Conservation (phyloP, 2,888 invertebrate species). For the Callyntrura sp. region DNA sequence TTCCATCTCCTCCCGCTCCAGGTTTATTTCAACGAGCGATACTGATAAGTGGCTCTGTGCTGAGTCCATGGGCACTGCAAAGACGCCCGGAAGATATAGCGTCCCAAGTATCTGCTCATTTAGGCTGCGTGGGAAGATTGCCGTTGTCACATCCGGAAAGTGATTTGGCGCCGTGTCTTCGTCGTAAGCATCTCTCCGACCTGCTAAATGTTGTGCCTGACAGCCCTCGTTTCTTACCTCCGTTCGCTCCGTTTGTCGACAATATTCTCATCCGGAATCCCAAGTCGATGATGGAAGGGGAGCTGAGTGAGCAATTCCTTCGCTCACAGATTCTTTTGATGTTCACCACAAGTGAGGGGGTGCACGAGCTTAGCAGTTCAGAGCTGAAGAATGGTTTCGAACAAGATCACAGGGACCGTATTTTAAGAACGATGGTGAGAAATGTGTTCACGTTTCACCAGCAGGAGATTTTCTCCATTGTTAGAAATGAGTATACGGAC, state of each 20-base stretch:
- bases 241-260: constrained; percentile 83
- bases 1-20: constrained; percentile 85
- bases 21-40: constrained; percentile 96
- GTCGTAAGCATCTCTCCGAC: constrained; percentile 87
- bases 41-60: constrained; percentile 94
- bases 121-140: constrained; percentile 86
- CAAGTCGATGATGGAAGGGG: constrained; percentile 83
- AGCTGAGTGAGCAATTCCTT: constrained; percentile 81
- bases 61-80: constrained; percentile 95
- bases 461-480: constrained; percentile 98
- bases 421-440: constrained; percentile 94
- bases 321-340: constrained; percentile 85
- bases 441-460: constrained; percentile 98
- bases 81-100: constrained; percentile 86
- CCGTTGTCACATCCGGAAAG: constrained; percentile 87
- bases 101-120: constrained; percentile 83
- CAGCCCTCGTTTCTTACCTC: constrained; percentile 83
- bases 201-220: constrained; percentile 86
- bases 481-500: constrained; percentile 95
- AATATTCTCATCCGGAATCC: constrained; percentile 84
- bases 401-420: constrained; percentile 92
- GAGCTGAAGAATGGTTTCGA: constrained; percentile 93
- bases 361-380: constrained; percentile 88
- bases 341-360: constrained; percentile 86
- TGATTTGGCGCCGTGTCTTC: constrained; percentile 88